Percentiles rank a stretch among this genome's conserved stretches.
Evolutionary conservation across 2,113 vertebrate species (phyloP).

Genomic region (Centropus bengalensis): DNA sequence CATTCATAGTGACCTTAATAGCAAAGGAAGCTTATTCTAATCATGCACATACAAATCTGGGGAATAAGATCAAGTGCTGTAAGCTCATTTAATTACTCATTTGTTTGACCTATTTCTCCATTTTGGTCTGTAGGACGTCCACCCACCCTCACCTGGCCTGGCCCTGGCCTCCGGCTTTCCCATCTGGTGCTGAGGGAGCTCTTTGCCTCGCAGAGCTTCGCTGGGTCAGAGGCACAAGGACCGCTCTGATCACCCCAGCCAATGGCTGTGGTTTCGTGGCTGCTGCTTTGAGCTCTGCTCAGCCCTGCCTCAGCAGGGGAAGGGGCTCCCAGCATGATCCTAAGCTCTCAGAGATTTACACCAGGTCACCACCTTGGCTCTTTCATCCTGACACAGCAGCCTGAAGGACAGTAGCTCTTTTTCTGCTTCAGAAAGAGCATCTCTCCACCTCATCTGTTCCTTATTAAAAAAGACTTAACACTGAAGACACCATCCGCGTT

Average conservation of each 20-base stretch:
- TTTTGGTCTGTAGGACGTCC: background rate
- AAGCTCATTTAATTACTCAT: background rate
- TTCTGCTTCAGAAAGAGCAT: background rate
- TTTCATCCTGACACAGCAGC: background rate
- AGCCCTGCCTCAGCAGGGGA: background rate
- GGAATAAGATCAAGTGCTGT: background rate
- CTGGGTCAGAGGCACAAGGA: background rate
- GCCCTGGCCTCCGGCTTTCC: background rate
- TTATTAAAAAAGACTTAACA: background rate
- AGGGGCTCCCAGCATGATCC: background rate
- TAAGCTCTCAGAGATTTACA: background rate
- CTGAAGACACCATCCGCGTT: background rate
- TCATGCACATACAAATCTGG: background rate
- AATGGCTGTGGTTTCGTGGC: background rate
- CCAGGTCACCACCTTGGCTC: background rate
- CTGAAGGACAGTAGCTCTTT: background rate
- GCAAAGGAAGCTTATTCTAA: background rate
- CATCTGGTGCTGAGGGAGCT: background rate
- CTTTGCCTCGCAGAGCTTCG: background rate
- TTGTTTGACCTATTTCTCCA: background rate
- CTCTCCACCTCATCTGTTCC: background rate
- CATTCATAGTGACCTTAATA: background rate
- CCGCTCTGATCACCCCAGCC: background rate
- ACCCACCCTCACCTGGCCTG: background rate
- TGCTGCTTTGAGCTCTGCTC: background rate